Conservation (phyloP, 2,113 vertebrate genomes). For the Toxotes chatareus region DNA sequence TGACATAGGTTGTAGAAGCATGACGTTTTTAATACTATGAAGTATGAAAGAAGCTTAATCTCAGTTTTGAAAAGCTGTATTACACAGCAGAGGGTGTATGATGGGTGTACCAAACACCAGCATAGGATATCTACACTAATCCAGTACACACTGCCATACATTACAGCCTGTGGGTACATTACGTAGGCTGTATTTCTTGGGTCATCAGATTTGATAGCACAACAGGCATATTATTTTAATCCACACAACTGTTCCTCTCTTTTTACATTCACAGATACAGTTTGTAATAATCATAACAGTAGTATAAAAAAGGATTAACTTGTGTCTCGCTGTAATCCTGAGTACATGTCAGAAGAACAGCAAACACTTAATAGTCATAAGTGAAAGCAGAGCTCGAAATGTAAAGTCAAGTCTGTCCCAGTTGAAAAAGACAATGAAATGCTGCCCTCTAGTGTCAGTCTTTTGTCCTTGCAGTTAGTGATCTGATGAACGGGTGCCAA, state of each 20-base stretch:
- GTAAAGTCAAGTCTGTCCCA: background rate
- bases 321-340: background rate
- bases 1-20: background rate
- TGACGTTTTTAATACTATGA: background rate
- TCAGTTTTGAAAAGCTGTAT: background rate
- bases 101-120: background rate
- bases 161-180: background rate
- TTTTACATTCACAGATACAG: background rate
- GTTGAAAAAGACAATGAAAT: slow-evolving; percentile 44
- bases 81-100: background rate
- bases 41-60: background rate
- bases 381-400: background rate
- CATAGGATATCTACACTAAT: background rate
- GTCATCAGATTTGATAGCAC: background rate
- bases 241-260: background rate
- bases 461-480: slow-evolving; percentile 46
- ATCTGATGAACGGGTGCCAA: background rate
- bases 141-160: background rate
- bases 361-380: background rate
- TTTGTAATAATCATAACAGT: background rate
- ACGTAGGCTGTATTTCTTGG: background rate
- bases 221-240: background rate
- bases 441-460: slow-evolving; percentile 69
- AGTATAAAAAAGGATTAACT: background rate
- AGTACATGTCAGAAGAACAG: background rate